These are phyloP conservation scores for Proisotoma minuta DNA, from an alignment of 2,888 invertebrate species.

Conservation along the genomic window DNA sequence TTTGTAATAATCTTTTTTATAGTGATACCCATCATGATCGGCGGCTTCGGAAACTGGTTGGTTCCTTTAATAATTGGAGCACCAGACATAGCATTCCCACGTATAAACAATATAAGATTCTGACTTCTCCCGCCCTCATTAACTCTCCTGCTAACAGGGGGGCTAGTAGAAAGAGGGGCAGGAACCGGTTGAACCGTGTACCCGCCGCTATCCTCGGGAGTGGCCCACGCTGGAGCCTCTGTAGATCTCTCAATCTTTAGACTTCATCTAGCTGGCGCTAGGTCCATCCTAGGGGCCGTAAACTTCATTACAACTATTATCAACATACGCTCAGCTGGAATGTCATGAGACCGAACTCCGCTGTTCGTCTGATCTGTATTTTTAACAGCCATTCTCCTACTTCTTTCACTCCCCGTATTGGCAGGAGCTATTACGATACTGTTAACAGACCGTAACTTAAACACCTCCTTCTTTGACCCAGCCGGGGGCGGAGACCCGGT, in stretches of 20 bases:
- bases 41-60: conserved; percentile 79
- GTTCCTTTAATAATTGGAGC: conserved; percentile 70
- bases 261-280: conserved; percentile 67
- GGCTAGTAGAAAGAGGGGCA: background rate
- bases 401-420: conserved; percentile 37
- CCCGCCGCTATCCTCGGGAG: conserved; percentile 62
- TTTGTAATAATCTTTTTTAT: background rate
- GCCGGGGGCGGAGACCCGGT: conserved; percentile 75
- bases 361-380: conserved; percentile 28
- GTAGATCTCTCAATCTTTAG: conserved; percentile 74
- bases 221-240: conserved; percentile 63
- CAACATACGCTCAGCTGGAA: background rate
- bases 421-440: conserved; percentile 76
- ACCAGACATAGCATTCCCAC: conserved; percentile 76
- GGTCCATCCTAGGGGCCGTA: conserved; percentile 70
- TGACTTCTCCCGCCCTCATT: conserved; percentile 67
- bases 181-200: conserved; percentile 63
- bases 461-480: conserved; percentile 76
- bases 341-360: conserved; percentile 13
- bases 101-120: conserved; percentile 80
- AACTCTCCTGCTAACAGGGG: background rate
- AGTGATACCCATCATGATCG: conserved; percentile 61
- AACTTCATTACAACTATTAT: conserved; percentile 49
- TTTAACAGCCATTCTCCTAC: conserved; percentile 5
- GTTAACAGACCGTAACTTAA: conserved; percentile 72